Conservation (phyloP, 1,140 invertebrate genomes). For the Drosophila rhopaloa region DNA sequence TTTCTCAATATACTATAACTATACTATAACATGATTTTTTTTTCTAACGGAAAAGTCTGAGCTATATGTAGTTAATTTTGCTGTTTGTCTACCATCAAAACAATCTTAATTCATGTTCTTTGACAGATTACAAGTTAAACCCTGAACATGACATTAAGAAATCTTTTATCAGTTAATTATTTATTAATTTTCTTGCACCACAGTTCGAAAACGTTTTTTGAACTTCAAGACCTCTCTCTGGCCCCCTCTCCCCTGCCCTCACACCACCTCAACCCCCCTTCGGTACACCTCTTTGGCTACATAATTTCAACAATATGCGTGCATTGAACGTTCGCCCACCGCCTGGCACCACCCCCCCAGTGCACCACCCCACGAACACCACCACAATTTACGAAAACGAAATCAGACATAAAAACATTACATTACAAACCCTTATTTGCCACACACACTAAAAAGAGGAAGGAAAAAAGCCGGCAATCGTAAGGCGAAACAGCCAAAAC, state of each 20-base stretch:
- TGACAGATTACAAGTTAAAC: too few relatives aligned
- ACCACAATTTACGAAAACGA: conserved; percentile 67
- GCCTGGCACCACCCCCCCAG: conserved; percentile 19
- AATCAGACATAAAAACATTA: conserved; percentile 84
- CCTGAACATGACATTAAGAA: too few relatives aligned
- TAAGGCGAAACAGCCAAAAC: conserved; percentile 53
- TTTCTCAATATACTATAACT: too few relatives aligned
- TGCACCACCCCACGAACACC: conserved; percentile 7
- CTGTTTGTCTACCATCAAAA: too few relatives aligned
- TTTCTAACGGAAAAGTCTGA: too few relatives aligned
- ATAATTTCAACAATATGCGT: conserved; percentile 84
- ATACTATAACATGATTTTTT: too few relatives aligned
- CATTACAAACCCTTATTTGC: conserved; percentile 84
- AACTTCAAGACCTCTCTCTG: conserved; percentile 45
- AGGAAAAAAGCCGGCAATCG: conserved; percentile 54
- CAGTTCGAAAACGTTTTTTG: conserved; percentile 34
- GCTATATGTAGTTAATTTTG: too few relatives aligned
- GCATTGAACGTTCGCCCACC: conserved; percentile 40
- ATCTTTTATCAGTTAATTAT: too few relatives aligned
- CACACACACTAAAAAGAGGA: conserved; percentile 59
- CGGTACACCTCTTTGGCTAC: conserved; percentile 52
- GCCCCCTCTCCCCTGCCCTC: not conserved
- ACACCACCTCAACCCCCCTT: conserved; percentile 5
- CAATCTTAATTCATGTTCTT: too few relatives aligned
- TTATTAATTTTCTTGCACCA: conserved; percentile 9